A percentile compares a stretch with the other conserved stretches of the same genome.
phyloP scores from a whole-genome alignment of 2,113 vertebrate species.

The Synodontis membranacea region DNA sequence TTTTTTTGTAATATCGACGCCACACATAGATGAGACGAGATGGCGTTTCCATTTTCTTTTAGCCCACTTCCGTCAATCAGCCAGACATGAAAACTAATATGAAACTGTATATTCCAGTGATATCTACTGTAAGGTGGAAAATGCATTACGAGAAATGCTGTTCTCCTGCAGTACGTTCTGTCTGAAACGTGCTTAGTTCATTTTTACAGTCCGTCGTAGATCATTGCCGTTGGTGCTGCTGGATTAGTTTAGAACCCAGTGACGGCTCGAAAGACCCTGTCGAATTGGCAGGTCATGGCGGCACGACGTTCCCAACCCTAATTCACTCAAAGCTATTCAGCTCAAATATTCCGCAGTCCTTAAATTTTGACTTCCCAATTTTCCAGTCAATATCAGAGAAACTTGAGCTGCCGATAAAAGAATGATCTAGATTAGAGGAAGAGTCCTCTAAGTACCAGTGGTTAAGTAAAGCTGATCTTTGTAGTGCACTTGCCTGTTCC shows the following conservation, averaged over 20 bases:
- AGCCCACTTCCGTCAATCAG: neutral
- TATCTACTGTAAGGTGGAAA: neutral
- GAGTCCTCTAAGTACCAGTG: conserved; percentile 36
- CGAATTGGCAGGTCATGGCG: neutral
- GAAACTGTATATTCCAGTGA: neutral
- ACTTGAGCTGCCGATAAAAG: neutral
- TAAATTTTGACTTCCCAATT: neutral
- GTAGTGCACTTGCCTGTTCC: neutral
- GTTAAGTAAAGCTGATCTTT: neutral
- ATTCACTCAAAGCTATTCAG: no score
- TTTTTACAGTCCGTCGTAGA: neutral
- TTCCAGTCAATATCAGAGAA: neutral
- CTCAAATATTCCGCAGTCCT: neutral
- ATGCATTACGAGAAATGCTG: neutral
- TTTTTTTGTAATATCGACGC: neutral
- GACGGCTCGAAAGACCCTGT: neutral
- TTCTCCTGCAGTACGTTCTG: neutral
- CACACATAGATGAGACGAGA: neutral
- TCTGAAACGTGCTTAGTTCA: neutral
- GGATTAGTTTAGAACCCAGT: neutral
- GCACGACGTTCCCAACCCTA: no score
- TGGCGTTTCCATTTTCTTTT: neutral
- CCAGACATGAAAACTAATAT: neutral
- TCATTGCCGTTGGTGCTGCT: neutral
- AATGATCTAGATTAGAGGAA: neutral